These are phyloP conservation scores for Drosophila grimshawi DNA, from an alignment of 1,140 invertebrate genomes.

Conservation along the genomic window DNA sequence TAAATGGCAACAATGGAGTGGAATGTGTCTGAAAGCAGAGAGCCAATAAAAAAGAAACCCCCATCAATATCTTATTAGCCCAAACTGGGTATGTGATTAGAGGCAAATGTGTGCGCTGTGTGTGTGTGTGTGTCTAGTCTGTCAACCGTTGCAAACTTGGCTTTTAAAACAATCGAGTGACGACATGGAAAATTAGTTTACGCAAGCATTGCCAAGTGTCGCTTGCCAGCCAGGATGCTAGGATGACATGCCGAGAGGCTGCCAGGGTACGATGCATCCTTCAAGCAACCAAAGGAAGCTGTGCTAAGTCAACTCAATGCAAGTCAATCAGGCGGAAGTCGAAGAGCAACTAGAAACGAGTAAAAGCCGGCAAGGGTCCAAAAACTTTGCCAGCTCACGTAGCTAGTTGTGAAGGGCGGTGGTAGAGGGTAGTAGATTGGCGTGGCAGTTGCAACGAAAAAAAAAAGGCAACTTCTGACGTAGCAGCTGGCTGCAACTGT, in stretches of 20 bases:
- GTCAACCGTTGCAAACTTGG: constrained; percentile 65
- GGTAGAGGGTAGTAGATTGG: not conserved
- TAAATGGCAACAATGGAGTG: constrained; percentile 52
- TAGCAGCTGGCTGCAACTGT: constrained; percentile 78
- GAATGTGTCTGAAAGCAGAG: constrained; percentile 38
- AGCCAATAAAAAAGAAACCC: constrained; percentile 37
- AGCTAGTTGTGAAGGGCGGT: not conserved
- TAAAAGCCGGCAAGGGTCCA: constrained; percentile 33
- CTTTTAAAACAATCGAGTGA: constrained; percentile 83
- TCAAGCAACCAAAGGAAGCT: constrained; percentile 48
- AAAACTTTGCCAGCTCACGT: constrained; percentile 77
- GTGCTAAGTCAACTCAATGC: constrained; percentile 78
- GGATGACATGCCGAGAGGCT: constrained; percentile 2
- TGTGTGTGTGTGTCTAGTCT: constrained; percentile 26
- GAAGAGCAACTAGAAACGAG: constrained; percentile 43
- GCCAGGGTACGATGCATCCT: constrained; percentile 15
- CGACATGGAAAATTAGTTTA: constrained; percentile 83
- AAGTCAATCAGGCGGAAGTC: constrained; percentile 80
- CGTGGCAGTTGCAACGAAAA: constrained; percentile 60
- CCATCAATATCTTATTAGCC: constrained; percentile 63
- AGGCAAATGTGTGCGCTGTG: constrained; percentile 10
- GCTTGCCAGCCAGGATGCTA: constrained; percentile 13
- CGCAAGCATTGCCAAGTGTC: constrained; percentile 72
- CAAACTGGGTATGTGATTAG: constrained; percentile 24
- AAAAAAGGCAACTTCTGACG: constrained; percentile 76